Base-by-base conservation (phyloP, 37 sponge, comb jelly and placozoan species). In the Haliclona indistincta region DNA sequence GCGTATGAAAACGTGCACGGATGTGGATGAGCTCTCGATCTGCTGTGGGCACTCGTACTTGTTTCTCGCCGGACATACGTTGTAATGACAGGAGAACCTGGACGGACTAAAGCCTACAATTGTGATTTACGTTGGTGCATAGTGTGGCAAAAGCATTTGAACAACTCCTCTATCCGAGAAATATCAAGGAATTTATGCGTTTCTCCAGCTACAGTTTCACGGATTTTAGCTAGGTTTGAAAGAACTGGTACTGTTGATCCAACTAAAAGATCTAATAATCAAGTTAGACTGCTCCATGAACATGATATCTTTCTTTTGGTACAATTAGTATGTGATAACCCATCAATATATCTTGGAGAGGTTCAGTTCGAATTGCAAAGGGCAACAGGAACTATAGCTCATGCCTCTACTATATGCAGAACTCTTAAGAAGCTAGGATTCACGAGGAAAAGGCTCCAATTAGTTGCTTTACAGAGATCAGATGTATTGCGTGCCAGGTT, bases 201-300 rank as follows among this genome's bases (percentile, higher is more conserved):
- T 64, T 8, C 66, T 35, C n/a, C 34, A 34, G 7, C 66, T 36
- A 64, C 66, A 35, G 39, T 64, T 17, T 64, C 11, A n/a, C 7
- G 66, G 38, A 64, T 64, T n/a, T 13, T 64, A n/a, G 66, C 34
- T 34, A 28, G 66, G 7, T 64, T 64, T 64, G 39, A 64, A 64
- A 38, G 66, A 64, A 64, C 66, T 28, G 66, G 66, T 8, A 34
- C 17, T 33, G 66, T 64, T 35, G 15, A 15, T 35, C 6, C 7
- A 7, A 64, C n/a, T n/a, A n/a, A n/a, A n/a, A n/a, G n/a, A n/a
- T n/a, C 22, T 35, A 5, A 28, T 8, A 64, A n/a, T n/a, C n/a
- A n/a, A n/a, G n/a, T n/a, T n/a, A n/a, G n/a, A n/a, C n/a, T n/a
- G n/a, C 39, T 64, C 11, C 36, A 34, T 34, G 36, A 36, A 28